Evolutionary conservation across 2,113 vertebrate species (phyloP), one percentile per base, ranked within the genome.

Genomic region (Petrocephalus microphthalmus): DNA sequence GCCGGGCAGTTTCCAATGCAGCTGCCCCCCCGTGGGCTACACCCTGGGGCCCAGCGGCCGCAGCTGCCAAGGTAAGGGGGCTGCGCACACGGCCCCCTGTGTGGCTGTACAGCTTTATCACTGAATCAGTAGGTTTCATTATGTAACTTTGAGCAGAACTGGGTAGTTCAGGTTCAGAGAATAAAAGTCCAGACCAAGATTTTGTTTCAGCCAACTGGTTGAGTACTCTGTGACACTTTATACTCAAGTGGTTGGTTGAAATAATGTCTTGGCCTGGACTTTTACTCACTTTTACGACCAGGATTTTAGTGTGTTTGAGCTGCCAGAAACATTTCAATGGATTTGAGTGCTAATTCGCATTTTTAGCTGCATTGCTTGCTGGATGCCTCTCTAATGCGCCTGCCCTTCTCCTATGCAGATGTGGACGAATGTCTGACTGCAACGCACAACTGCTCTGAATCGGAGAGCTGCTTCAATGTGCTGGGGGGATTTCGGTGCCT

Each of bases 401-500:
- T 29, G 25, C 52, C 60, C 19, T 51, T 83, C 71, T 81, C 51
- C 54, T 20, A 5, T 15, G 52, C 94, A 99, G 98, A 99, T 92
- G 90, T 99, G 0, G 97, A 99, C 3, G 98, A 99, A 93, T 99
- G 98, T 60, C 94, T 97, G 81, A 94, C 96, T 0, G 97, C 96
- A 71, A 96, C 94, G n/a, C 98, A 99, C 94, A 97, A 96, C 56
- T 99, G 98, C 90, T 90, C 94, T 0, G 95, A 95, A 89, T 95
- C 96, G 0, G 95, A 99, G 95, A 99, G 95, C 92, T 99, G 98
- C 96, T 99, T 99, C 90, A 99, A 99, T 85, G 95, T 99, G 83
- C 98, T 98, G 92, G 98, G 98, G 0, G 93, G 96, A 83, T 99
- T 97, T 92, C 95, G 95, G 91, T 99, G 98, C 60, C 93, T 99